Evolutionary conservation across 2,888 invertebrate genomes (phyloP), one percentile per base, ranked within the genome.

Genomic region (Antitype chi): DNA sequence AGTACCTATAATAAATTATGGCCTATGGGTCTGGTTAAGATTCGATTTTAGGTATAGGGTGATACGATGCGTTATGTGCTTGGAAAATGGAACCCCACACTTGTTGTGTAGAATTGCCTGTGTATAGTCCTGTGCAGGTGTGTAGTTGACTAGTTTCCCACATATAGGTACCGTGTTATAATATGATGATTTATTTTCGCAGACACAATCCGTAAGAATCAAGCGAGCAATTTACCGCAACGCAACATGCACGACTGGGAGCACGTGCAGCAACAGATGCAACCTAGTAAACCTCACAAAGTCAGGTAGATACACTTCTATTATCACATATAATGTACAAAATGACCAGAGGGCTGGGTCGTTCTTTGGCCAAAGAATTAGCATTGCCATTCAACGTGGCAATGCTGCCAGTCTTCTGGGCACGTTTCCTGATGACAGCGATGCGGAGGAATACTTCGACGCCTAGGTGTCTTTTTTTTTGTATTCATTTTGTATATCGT

Each of bases 221-320:
- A 96, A 85, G 94, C 94, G 13, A 92, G 92, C 74, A 91, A 90
- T 73, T 78, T 95, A 60, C 94, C 93, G n/a, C 96, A 96, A 75
- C 92, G 96, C 32, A 96, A 96, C 86, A 91, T 96, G 93, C 95
- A 93, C 85, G 96, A 96, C 88, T 96, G 96, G 96, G 96, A 96
- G 82, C 90, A 89, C 47, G 96, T 96, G 69, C 95, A 95, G 84
- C 96, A 94, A 78, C 95, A 95, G 82, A 93, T 87, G 13, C 90
- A 89, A 77, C 82, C 90, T 82, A 88, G 78, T 85, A 89, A 81
- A 70, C 90, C 91, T 1, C 92, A 90, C 13, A 95, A 92, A 93
- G 92, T 93, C 76, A 93, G 93, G 96, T 96, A 88, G 6, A 57
- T 11, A 15, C 17, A 28, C 52, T 17, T 17, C 11, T 13, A 32